Conservation (phyloP, 2,888 invertebrate genomes). For the Coelogynopora nodosa region DNA sequence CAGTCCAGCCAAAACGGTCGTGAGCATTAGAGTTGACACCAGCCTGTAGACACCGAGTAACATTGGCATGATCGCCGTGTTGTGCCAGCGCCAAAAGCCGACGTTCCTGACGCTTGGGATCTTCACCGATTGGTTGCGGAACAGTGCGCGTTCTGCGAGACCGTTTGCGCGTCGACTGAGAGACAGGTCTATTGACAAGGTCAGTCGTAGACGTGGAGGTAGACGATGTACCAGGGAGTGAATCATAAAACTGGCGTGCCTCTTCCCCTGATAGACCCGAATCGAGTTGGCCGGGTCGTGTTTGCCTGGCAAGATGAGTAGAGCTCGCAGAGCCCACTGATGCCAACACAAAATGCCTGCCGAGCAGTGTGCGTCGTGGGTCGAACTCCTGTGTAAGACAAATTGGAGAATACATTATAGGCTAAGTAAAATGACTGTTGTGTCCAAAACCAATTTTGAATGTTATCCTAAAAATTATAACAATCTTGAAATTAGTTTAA, state of each 20-base stretch:
- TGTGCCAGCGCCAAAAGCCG: background rate
- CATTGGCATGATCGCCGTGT: background rate
- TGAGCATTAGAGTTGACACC: background rate
- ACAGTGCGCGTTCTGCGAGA: background rate
- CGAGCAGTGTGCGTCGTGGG: conserved; percentile 2
- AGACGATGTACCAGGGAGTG: background rate
- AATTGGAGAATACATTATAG: no score
- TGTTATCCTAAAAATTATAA: no score
- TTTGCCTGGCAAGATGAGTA: background rate
- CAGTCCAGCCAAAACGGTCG: background rate
- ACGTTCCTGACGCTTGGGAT: background rate
- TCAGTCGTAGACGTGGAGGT: background rate
- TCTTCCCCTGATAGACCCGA: background rate
- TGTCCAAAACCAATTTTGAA: no score
- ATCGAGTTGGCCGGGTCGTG: background rate
- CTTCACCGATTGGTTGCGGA: background rate
- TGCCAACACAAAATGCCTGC: background rate
- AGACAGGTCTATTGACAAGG: background rate
- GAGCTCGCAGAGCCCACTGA: background rate
- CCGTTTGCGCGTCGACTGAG: no score
- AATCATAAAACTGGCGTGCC: background rate
- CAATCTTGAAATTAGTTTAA: no score
- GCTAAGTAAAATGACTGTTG: no score
- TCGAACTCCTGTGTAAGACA: background rate
- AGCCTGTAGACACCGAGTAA: background rate